A percentile compares a stretch with the other conserved stretches of the same genome.
Evolutionary conservation across 2,797 vertebrate species (phyloP).

Genomic region (Tenualosa thibaudeaui): DNA sequence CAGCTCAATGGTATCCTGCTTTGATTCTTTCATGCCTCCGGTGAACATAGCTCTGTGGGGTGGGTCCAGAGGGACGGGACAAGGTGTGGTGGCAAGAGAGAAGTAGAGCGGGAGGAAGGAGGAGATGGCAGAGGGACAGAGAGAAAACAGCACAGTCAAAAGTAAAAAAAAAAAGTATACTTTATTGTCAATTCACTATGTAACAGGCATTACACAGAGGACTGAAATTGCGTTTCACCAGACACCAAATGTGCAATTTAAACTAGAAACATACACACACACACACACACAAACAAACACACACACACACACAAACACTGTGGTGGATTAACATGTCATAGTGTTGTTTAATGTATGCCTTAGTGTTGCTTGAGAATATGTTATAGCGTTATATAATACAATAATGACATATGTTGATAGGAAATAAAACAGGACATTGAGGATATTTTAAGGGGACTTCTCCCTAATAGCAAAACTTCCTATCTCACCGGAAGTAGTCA

Average conservation of each 20-base stretch:
- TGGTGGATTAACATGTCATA: no score
- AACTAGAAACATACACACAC: no score
- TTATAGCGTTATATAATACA: not conserved
- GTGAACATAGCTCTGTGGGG: constrained; percentile 95
- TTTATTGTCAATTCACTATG: no score
- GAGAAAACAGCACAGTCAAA: not conserved
- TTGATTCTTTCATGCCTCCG: constrained; percentile 93
- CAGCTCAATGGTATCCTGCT: constrained; percentile 89
- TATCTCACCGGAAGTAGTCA: constrained; percentile 94
- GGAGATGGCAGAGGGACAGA: not conserved
- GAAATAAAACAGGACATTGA: not conserved
- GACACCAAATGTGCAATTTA: no score
- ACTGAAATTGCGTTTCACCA: no score
- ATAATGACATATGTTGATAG: not conserved
- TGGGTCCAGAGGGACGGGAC: not conserved
- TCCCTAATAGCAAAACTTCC: not conserved
- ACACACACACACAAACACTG: no score
- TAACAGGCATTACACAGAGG: no score
- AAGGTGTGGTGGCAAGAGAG: not conserved
- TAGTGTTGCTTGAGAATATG: not conserved
- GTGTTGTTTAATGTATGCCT: no score
- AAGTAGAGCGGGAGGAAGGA: not conserved
- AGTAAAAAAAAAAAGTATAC: no score
- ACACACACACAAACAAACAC: no score
- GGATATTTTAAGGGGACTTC: not conserved